Evolutionary conservation across 2,113 vertebrate species (phyloP).

Genomic region (Madoqua kirkii): DNA sequence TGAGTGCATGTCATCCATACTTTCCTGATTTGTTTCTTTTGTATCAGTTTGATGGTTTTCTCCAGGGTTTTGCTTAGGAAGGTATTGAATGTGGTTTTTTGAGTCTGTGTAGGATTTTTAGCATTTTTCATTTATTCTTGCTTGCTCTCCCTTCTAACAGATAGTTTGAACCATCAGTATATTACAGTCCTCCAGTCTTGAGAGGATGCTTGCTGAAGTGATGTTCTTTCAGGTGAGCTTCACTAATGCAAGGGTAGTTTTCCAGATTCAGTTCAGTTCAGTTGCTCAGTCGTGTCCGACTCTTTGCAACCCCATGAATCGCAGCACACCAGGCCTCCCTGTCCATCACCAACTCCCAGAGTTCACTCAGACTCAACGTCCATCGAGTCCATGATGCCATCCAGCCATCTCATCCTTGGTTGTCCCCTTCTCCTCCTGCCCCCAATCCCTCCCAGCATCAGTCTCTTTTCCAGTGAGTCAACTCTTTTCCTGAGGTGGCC

Average conservation of each 20-base stretch:
- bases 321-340: too few species aligned
- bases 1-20: neutral
- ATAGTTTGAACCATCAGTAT: neutral
- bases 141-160: neutral
- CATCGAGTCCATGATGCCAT: too few species aligned
- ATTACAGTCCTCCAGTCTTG: neutral
- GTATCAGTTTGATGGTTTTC: neutral
- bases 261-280: neutral
- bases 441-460: too few species aligned
- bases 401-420: too few species aligned
- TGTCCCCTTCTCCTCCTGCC: too few species aligned
- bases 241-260: neutral
- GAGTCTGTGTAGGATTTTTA: neutral
- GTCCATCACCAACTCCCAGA: too few species aligned
- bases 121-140: neutral
- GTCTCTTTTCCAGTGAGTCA: too few species aligned
- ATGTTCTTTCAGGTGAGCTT: neutral
- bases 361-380: too few species aligned
- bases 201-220: neutral
- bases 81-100: neutral
- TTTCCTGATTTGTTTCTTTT: neutral
- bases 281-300: fast-evolving
- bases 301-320: too few species aligned
- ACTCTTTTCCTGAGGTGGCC: too few species aligned
- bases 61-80: neutral